A percentile compares a stretch with the other conserved stretches of the same genome.
Evolutionary conservation across 2,113 vertebrate species (phyloP).

Genomic region (Riparia riparia): DNA sequence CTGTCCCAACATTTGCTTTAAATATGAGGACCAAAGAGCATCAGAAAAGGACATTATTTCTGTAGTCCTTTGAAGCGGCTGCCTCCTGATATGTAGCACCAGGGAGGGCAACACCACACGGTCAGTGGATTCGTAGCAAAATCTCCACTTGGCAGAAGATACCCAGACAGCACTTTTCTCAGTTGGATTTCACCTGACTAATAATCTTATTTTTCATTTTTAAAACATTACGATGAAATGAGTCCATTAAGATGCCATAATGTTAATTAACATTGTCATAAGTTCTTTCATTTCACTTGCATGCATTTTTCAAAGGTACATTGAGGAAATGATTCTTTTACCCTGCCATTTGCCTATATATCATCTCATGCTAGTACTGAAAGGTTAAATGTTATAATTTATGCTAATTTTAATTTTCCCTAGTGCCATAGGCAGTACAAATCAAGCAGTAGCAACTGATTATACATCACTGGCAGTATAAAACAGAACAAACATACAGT

Average conservation of each 20-base stretch:
- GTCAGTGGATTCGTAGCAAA: slow-evolving; percentile 2
- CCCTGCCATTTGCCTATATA: slow-evolving; percentile 25
- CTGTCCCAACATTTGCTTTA: slow-evolving; percentile 66
- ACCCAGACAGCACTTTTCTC: slow-evolving; percentile 16
- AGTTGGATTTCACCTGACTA: slow-evolving; percentile 62
- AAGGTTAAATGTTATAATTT: slow-evolving; percentile 74
- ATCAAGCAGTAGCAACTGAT: slow-evolving; percentile 74
- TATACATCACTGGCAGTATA: slow-evolving; percentile 57
- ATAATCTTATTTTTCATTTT: slow-evolving; percentile 58
- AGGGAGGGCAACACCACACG: neutral
- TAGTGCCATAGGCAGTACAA: slow-evolving; percentile 66
- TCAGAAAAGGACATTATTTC: slow-evolving; percentile 53
- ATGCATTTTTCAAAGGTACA: slow-evolving; percentile 51
- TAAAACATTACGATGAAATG: slow-evolving; percentile 37
- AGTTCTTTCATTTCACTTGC: slow-evolving; percentile 70
- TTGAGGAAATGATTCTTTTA: slow-evolving; percentile 34
- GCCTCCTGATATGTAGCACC: slow-evolving; percentile 13
- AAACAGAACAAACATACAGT: slow-evolving; percentile 59
- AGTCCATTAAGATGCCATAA: slow-evolving; percentile 53
- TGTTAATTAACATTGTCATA: slow-evolving; percentile 67
- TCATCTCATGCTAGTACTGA: slow-evolving; percentile 43
- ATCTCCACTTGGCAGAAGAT: neutral
- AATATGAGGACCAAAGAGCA: slow-evolving; percentile 65
- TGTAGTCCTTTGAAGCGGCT: slow-evolving; percentile 55
- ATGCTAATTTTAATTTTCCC: slow-evolving; percentile 77